Evolutionary conservation across 2,888 invertebrate species (phyloP), one percentile per base, ranked within the genome.

Genomic region (Neocrepidodera transversa): DNA sequence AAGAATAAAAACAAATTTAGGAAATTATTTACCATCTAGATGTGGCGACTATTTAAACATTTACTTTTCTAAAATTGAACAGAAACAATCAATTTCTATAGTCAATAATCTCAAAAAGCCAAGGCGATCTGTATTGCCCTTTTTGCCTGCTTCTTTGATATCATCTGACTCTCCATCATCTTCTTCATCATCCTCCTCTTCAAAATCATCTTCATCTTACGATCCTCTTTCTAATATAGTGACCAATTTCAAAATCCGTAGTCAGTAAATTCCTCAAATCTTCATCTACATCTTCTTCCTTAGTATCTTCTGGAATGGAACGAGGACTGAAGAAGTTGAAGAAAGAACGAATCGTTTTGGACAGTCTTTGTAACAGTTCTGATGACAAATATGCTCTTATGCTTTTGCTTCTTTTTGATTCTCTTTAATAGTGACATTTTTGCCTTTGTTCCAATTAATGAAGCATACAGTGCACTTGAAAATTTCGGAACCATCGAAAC

Each of bases 281-380:
- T 54, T 96, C 95, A 76, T 95, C 95, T 64, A 94, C 82, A 64
- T 94, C 93, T 36, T 87, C 87, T 72, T 92, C 88, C 51, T 77
- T 81, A 28, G 87, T 85, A 78, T 92, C 93, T 63, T 93, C 93
- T 32, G 93, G 91, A 80, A 93, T 90, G 84, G 80, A 82, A 28
- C 97, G 97, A 43, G 97, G 97, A 69, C 86, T 88, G 82, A 99
- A 99, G 86, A 99, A 99, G 82, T 98, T 98, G 84, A 99, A 99
- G 85, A 99, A 99, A 0, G n/a, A 99, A 99, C 0, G 97, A 98
- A 80, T 98, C 97, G 57, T 93, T 95, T 76, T 94, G 93, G 68
- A 98, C 93, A 52, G 92, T 92, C 83, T 96, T 97, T 49, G 93
- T 93, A 67, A 98, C 90, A n/a, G 94, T 95, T 74, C 97, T 88